Conservation (phyloP, 2,113 vertebrate species). For the Chaetops frenatus region DNA sequence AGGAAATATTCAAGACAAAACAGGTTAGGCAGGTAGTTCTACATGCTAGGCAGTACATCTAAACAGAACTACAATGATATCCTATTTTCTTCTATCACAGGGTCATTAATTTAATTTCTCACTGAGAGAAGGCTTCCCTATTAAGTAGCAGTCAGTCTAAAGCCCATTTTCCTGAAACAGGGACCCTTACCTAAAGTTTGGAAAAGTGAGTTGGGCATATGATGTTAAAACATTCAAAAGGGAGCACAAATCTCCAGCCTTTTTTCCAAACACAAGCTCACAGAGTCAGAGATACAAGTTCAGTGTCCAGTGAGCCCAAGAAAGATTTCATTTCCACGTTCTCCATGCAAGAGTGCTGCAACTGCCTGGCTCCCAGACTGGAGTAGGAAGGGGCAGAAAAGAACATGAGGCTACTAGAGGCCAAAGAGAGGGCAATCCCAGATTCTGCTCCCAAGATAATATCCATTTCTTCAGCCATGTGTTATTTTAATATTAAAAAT, state of each 20-base stretch:
- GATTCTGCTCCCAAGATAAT: not conserved
- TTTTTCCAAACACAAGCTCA: not conserved
- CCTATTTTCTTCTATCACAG: not conserved
- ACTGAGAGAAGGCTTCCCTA: not conserved
- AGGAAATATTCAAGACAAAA: not conserved
- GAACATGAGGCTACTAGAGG: not conserved
- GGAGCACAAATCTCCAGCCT: not conserved
- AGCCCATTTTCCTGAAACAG: not conserved
- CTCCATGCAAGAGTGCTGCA: accelerated
- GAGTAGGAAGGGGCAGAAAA: not conserved
- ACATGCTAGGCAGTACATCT: not conserved
- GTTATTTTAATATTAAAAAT: not conserved
- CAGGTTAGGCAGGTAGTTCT: not conserved
- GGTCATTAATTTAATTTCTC: not conserved
- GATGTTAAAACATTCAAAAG: not conserved
- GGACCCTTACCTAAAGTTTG: not conserved
- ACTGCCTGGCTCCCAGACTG: not conserved
- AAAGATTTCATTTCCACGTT: not conserved
- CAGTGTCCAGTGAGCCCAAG: not conserved
- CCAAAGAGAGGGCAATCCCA: not conserved
- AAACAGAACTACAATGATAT: not conserved
- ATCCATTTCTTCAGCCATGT: not conserved
- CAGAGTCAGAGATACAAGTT: not conserved
- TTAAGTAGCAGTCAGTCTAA: not conserved
- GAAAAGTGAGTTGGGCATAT: not conserved